These are phyloP conservation scores for Brachyhypopomus occidentalis DNA, from an alignment of 2,113 vertebrate genomes.

Conservation along the genomic window DNA sequence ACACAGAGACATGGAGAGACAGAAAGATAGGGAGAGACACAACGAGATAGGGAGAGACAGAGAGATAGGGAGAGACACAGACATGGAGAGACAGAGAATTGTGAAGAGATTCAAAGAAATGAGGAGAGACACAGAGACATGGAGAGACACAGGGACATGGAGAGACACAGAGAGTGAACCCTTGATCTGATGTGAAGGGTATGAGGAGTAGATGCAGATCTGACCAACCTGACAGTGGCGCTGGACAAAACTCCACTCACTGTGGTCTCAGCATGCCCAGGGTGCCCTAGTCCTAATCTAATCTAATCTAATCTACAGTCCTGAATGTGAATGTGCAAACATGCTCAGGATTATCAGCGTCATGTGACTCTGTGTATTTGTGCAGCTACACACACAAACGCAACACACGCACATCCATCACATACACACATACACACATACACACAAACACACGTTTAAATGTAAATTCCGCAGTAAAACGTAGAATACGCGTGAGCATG, in stretches of 20 bases:
- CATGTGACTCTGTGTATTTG: not conserved
- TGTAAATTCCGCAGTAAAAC: not conserved
- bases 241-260: not conserved
- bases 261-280: not conserved
- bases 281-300: constrained; percentile 23
- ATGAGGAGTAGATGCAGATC: too few relatives aligned
- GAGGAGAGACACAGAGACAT: too few relatives aligned
- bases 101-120: too few relatives aligned
- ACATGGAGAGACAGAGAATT: too few relatives aligned
- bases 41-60: too few relatives aligned
- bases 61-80: too few relatives aligned
- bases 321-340: constrained; percentile 14
- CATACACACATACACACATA: not conserved
- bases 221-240: not conserved
- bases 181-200: too few relatives aligned
- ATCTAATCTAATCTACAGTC: constrained; percentile 4
- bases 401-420: constrained; percentile 2
- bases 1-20: too few relatives aligned
- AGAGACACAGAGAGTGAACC: too few relatives aligned
- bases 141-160: too few relatives aligned
- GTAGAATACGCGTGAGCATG: too few relatives aligned
- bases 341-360: constrained; percentile 24
- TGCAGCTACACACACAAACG: not conserved
- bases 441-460: not conserved
- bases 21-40: too few relatives aligned